Evolutionary conservation across 1,140 invertebrate species (phyloP), one percentile per base, ranked within the genome.

Genomic region (Bacillus rossius): DNA sequence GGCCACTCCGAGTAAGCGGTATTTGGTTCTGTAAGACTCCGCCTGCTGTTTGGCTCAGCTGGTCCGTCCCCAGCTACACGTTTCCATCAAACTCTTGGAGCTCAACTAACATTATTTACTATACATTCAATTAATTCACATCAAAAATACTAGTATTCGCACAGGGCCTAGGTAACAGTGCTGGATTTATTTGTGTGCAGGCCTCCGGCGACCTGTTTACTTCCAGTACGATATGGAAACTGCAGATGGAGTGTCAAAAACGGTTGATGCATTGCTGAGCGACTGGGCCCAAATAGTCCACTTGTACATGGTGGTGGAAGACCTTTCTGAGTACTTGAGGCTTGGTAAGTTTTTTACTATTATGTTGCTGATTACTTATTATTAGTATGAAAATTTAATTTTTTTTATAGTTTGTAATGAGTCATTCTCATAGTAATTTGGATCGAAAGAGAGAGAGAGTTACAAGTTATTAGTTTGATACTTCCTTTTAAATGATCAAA

Each of bases 251-350:
- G 80, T 87, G 42, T 71, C 75, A 5, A 83, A 88, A 61, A 91
- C 89, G 16, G 91, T 96, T 0, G 88, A 94, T 62, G 82, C 86
- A 0, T 76, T 96, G 41, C 75, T 96, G 5, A 88, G 85, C 43
- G 94, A 97, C 69, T 97, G 94, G 94, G 83, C 84, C 2, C 87
- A 92, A 64, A 94, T 97, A 62, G 90, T 91, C 19, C 87, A 94
- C 68, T 77, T 98, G 0, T 95, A 96, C 68, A 83, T 84, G 1
- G 76, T 94, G 5, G 86, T 96, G 3, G 78, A 92, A 61, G 87
- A 92, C 64, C 86, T 92, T 61, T 81, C 85, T 2, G 83, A 86
- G 69, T 84, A 86, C 65, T 77, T 85, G 25, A 83, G 81, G 66
- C 78, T 81, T 55, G 81, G 79, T 81, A 70, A 71, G 68, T 66